Base-by-base conservation (phyloP, 1,140 invertebrate genomes). In the Drosophila virilis region DNA sequence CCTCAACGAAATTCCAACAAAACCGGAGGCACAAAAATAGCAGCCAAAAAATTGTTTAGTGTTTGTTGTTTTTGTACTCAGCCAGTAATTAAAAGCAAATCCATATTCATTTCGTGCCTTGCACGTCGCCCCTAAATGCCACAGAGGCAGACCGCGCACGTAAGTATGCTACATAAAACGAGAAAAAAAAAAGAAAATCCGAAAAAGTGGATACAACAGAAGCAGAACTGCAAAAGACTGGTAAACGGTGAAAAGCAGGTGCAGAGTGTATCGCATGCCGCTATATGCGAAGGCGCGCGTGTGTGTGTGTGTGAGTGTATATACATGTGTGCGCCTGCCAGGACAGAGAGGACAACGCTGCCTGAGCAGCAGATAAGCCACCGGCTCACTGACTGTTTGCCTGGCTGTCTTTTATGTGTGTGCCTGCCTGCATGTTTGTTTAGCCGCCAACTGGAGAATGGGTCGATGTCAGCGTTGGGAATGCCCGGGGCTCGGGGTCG, bases 71-170 rank as follows among this genome's bases (percentile, higher is more conserved):
- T 22, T 13, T 45, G 64, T 58, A 22, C n/a, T 67, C 42, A 74
- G 66, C 42, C 65, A 32, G 76, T 88, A 88, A 88, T 89, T 88
- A 88, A 88, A 88, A 89, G 83, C 68, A 89, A 89, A 88, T 88
- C 84, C 83, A 88, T 88, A 88, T 88, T 89, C 83, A 83, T 88
- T 88, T 83, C 79, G 73, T 83, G 73, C 32, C 59, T 43, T 57
- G 59, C 43, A 45, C 50, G 42, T 57, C 37, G 8, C 32, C 42
- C n/a, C 12, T 8, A 7, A 43, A 54, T 38, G 17, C 13, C 50
- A 57, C 57, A 32, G 6, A 15, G 37, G 43, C 35, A 43, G 40
- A 13, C 35, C n/a, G 38, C 42, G 35, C 59, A 67, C 52, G 64
- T 71, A 80, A 68, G 77, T 71, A 77, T 85, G 77, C 77, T 59